A percentile compares a stretch with the other conserved stretches of the same genome.
These are phyloP conservation scores for Tetranychus piercei DNA, from an alignment of 2,888 invertebrate species.

Conservation along the genomic window DNA sequence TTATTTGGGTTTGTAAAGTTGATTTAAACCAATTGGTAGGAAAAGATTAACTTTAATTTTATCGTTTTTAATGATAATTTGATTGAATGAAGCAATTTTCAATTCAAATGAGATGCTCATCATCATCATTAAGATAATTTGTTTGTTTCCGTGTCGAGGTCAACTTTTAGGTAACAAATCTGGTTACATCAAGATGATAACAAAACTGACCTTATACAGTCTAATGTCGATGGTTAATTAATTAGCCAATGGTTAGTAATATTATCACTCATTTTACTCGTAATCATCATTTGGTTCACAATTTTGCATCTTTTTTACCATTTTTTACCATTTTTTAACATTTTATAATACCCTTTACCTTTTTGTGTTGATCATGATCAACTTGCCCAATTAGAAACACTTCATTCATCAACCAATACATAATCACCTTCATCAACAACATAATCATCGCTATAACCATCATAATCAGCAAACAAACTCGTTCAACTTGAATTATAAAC, in stretches of 20 bases:
- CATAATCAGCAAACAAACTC: too few relatives aligned
- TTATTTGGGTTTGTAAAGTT: too few relatives aligned
- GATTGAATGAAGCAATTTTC: background rate
- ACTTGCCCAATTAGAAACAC: background rate
- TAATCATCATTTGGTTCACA: background rate
- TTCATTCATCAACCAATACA: background rate
- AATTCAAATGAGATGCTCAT: background rate
- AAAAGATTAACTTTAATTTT: too few relatives aligned
- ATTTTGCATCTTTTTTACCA: background rate
- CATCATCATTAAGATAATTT: background rate
- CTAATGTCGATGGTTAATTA: background rate
- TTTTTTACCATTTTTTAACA: too few relatives aligned
- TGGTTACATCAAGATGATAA: background rate
- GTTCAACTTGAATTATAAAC: too few relatives aligned
- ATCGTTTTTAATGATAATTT: too few relatives aligned
- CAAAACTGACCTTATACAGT: background rate
- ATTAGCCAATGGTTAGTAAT: background rate
- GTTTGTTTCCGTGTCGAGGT: background rate
- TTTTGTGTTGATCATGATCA: background rate
- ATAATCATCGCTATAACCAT: too few relatives aligned
- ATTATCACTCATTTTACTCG: too few relatives aligned
- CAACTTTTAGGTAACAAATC: background rate
- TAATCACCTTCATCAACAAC: too few relatives aligned
- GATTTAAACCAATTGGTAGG: too few relatives aligned
- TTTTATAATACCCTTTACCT: background rate